These are phyloP conservation scores for Brienomyrus brachyistius DNA, from an alignment of 2,113 vertebrate genomes.

Conservation along the genomic window DNA sequence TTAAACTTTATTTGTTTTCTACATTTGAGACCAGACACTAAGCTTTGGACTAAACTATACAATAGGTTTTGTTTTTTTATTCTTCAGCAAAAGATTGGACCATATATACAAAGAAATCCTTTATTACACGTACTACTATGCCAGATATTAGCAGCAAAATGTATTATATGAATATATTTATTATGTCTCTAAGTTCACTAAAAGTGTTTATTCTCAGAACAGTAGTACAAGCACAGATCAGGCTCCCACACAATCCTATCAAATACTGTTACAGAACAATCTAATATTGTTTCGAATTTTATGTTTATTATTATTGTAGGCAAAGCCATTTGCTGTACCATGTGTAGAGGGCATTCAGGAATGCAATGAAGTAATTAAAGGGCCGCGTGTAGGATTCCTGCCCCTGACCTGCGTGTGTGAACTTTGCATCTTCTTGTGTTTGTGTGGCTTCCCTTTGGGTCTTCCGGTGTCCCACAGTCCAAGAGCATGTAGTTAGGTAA, in stretches of 20 bases:
- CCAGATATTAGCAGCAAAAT: not conserved
- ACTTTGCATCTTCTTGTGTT: not conserved
- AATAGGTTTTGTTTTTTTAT: not conserved
- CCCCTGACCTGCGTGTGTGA: not conserved
- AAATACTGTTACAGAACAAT: not conserved
- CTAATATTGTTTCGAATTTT: not conserved
- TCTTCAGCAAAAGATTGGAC: not conserved
- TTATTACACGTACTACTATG: not conserved
- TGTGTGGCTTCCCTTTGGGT: not conserved
- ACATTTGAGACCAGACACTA: not conserved
- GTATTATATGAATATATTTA: not conserved
- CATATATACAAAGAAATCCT: not conserved
- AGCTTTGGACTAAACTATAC: not conserved
- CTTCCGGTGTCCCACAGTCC: not conserved
- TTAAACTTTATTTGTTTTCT: conserved; percentile 22
- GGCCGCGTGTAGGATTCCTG: not conserved
- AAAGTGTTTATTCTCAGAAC: not conserved
- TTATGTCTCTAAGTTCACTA: not conserved
- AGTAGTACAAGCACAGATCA: not conserved
- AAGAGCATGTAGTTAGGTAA: not conserved
- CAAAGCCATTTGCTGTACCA: not conserved
- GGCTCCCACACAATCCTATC: not conserved
- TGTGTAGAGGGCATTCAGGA: not conserved
- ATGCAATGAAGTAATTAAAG: not conserved
- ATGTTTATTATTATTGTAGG: not conserved